Conservation (phyloP, 2,797 vertebrate genomes). For the Sarcoramphus papa region DNA sequence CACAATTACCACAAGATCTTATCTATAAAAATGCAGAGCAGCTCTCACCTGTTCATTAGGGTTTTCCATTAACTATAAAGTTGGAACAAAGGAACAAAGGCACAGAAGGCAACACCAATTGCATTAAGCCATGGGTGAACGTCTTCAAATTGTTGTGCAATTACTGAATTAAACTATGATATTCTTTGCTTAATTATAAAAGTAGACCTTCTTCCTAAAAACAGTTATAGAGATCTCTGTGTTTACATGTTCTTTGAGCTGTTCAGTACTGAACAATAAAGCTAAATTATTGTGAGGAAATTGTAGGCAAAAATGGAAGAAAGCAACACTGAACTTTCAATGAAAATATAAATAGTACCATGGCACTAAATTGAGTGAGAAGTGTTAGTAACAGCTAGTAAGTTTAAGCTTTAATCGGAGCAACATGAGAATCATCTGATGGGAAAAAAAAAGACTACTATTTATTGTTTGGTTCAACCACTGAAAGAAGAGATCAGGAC, state of each 20-base stretch:
- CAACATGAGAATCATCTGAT: background rate
- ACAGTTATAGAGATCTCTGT: background rate
- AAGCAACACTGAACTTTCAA: background rate
- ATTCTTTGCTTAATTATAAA: conserved; percentile 11
- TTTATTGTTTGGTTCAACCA: background rate
- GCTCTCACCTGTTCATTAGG: conserved; percentile 27
- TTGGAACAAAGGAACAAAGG: background rate
- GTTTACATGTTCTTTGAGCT: background rate
- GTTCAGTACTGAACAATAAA: background rate
- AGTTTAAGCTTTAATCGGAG: conserved; percentile 8
- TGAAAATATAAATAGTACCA: background rate
- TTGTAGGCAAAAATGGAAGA: background rate
- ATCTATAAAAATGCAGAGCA: conserved; percentile 26
- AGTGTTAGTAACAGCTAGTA: background rate
- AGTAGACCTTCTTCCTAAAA: background rate
- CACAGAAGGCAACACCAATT: background rate
- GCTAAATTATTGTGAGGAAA: conserved; percentile 6
- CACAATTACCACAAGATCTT: conserved; percentile 48
- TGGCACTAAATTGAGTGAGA: background rate
- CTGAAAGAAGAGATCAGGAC: background rate
- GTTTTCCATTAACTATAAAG: conserved; percentile 6
- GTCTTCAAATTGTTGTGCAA: conserved; percentile 13
- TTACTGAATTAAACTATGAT: background rate
- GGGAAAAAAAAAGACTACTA: background rate
- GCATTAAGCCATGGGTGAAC: background rate